Evolutionary conservation across 2,888 invertebrate genomes (phyloP).

Genomic region (Melikaiella ostensackeni): DNA sequence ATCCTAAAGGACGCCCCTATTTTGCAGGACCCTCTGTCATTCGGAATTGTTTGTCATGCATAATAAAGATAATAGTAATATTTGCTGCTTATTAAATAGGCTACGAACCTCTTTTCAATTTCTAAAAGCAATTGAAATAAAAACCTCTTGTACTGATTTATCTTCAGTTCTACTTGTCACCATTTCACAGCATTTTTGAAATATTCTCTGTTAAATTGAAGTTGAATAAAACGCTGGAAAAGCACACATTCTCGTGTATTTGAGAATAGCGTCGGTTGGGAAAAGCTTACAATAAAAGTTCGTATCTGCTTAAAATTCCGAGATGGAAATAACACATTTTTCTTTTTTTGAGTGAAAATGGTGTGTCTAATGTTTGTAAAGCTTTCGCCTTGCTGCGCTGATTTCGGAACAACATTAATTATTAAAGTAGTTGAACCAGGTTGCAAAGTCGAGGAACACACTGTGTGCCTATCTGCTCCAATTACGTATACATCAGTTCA

Average conservation of each 20-base stretch:
- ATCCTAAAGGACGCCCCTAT: too few species aligned
- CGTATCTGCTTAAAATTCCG: neutral
- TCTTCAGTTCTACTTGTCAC: neutral
- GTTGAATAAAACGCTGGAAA: neutral
- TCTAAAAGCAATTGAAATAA: neutral
- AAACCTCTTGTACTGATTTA: neutral
- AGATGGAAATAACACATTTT: neutral
- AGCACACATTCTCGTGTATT: neutral
- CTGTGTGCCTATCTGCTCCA: conserved; percentile 6
- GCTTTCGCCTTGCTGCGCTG: neutral
- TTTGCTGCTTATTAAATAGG: too few species aligned
- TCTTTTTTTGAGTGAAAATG: conserved; percentile 1
- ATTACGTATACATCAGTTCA: conserved; percentile 22
- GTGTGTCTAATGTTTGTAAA: neutral
- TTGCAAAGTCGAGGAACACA: conserved; percentile 8
- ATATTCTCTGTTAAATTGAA: neutral
- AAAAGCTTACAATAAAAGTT: neutral
- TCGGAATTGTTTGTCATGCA: too few species aligned
- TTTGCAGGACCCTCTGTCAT: too few species aligned
- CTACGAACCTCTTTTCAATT: too few species aligned
- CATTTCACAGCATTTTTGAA: neutral
- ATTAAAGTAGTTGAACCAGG: neutral
- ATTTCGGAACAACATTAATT: neutral
- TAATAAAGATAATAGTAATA: too few species aligned
- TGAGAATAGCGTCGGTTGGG: neutral